Evolutionary conservation across 2,797 vertebrate genomes (phyloP).

Genomic region (Hippopotamyrus pictus): DNA sequence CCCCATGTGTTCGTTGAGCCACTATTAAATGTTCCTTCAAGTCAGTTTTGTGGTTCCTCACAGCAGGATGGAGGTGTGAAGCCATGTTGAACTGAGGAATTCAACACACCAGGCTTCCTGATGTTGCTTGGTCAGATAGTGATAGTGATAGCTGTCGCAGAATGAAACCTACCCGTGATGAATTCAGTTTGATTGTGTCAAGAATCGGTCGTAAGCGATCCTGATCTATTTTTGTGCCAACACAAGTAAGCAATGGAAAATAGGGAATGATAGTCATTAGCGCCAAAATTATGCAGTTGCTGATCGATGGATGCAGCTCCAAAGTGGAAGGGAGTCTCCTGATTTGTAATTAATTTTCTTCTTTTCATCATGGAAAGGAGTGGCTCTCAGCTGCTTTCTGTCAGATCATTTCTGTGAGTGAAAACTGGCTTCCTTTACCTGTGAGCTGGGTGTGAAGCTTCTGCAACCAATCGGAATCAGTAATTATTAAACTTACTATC

Average conservation of each 20-base stretch:
- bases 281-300: background rate
- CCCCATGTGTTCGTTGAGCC: background rate
- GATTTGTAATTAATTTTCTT: conserved; percentile 2
- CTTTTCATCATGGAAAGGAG: background rate
- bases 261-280: background rate
- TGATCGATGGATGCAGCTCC: background rate
- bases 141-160: background rate
- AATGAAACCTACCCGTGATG: background rate
- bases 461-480: background rate
- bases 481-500: background rate
- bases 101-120: background rate
- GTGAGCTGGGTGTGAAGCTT: background rate
- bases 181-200: background rate
- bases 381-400: background rate
- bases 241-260: background rate
- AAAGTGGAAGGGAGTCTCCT: background rate
- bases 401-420: background rate
- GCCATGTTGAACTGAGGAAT: background rate
- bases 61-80: background rate
- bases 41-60: background rate
- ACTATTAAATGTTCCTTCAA: background rate
- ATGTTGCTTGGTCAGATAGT: background rate
- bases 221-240: background rate
- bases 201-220: background rate
- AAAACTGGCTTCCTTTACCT: background rate